Conservation (phyloP, 2,888 invertebrate genomes). For the Amphimallon solstitiale region DNA sequence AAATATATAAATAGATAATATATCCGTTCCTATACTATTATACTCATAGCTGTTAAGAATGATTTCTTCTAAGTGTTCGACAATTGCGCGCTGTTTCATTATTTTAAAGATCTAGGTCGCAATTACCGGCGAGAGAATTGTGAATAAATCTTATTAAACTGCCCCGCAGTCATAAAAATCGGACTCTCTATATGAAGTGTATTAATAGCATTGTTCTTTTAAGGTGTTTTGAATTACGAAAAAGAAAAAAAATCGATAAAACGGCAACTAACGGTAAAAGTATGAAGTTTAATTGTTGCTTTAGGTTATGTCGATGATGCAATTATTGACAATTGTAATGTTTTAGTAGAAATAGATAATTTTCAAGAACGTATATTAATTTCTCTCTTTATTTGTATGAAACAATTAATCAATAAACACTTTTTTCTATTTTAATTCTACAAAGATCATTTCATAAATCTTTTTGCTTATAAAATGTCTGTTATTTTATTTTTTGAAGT, state of each 20-base stretch:
- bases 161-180: slow-evolving; percentile 13
- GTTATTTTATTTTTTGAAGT: too few relatives aligned
- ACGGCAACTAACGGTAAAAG: not conserved
- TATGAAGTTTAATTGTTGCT: slow-evolving; percentile 22
- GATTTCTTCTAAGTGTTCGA: slow-evolving; percentile 19
- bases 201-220: slow-evolving; percentile 24
- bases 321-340: not conserved
- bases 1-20: not conserved
- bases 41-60: not conserved
- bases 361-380: too few relatives aligned
- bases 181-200: not conserved
- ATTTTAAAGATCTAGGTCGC: slow-evolving; percentile 35
- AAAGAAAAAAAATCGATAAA: not conserved
- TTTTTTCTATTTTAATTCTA: too few relatives aligned
- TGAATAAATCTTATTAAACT: slow-evolving; percentile 30
- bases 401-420: too few relatives aligned
- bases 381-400: too few relatives aligned
- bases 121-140: slow-evolving; percentile 27
- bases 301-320: slow-evolving; percentile 14
- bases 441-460: too few relatives aligned
- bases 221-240: slow-evolving; percentile 3
- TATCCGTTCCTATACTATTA: too few relatives aligned
- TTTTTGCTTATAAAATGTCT: too few relatives aligned
- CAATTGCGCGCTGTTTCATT: slow-evolving; percentile 27
- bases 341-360: too few relatives aligned